A percentile compares a stretch with the other conserved stretches of the same genome.
These are phyloP conservation scores for Heliangelus exortis DNA, from an alignment of 2,797 vertebrate species.

Conservation along the genomic window DNA sequence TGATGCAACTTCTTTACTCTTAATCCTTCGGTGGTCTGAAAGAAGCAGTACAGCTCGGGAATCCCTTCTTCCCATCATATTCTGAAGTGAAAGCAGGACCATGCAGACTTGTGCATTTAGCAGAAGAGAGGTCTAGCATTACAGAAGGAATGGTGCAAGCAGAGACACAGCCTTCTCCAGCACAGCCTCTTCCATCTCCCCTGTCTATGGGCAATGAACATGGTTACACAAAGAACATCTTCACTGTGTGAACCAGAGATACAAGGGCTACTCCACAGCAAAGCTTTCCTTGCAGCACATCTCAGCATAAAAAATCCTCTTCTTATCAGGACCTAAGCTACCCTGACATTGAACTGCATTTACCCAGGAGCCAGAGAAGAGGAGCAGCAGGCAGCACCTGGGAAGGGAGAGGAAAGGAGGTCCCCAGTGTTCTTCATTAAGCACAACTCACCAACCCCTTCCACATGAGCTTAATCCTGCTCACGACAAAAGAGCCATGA, in stretches of 20 bases:
- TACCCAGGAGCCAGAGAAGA: not conserved
- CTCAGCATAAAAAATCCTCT: not conserved
- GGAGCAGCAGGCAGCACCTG: not conserved
- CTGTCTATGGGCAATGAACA: fast-evolving
- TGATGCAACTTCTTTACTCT: not conserved
- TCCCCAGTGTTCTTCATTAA: not conserved
- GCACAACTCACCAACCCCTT: not conserved
- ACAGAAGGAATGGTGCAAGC: not conserved
- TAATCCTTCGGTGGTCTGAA: not conserved
- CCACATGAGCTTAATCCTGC: fast-evolving
- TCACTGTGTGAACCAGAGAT: fast-evolving
- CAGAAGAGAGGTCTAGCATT: not conserved
- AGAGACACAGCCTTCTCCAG: not conserved
- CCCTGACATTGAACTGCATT: no score
- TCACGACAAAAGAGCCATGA: not conserved
- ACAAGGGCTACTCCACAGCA: not conserved
- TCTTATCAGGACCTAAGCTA: not conserved
- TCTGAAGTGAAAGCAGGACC: fast-evolving
- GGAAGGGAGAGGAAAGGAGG: not conserved
- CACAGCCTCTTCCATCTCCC: not conserved
- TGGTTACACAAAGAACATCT: not conserved
- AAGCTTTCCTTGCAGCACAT: not conserved
- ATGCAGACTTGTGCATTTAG: not conserved
- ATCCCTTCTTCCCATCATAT: not conserved
- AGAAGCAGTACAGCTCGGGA: not conserved